Evolutionary conservation across 2,888 invertebrate species (phyloP), one percentile per base, ranked within the genome.

Genomic region (Leptarthrus brevirostris): DNA sequence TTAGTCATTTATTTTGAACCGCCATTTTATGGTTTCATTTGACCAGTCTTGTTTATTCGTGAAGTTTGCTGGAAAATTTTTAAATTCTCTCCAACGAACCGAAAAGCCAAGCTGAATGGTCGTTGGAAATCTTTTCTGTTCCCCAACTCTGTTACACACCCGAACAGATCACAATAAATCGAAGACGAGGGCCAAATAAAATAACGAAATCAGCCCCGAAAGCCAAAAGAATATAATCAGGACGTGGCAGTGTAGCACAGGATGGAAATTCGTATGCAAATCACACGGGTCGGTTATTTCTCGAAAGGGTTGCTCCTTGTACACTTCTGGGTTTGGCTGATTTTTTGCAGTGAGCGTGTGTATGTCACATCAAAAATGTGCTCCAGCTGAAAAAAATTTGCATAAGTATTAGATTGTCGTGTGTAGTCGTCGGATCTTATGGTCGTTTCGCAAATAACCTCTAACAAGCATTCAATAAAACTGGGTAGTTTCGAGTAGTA

Each of bases 251-350:
- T 22, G 26, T 66, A 47, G 66, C 26, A 66, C 47, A 47, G 71
- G 73, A 72, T 71, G 72, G 74, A 73, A 72, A 74, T 76, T 76
- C 76, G 76, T 76, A 76, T 74, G 76, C 74, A 76, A 74, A 76
- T 76, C 76, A 74, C 72, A 76, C 72, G 74, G 76, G 72, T 76
- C 76, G 76, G 70, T 74, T 76, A 76, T 76, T 76, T 75, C 74
- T 76, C 52, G 74, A 76, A 76, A 76, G 76, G 76, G 76, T 76
- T 76, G 74, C 71, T 76, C 54, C 72, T 74, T 58, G 49, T 72
- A 36, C 66, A 66, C 49, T 47, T 26, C 66, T 70, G 52, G 52
- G 53, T 70, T 70, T 53, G 34, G 24, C 20, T 70, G 69, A 53
- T 30, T 36, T 26, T 66, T 44, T 40, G 18, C 20, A 26, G 47